Evolutionary conservation across 1,140 invertebrate genomes (phyloP), one percentile per base, ranked within the genome.

Genomic region (Macrobrachium rosenbergii): DNA sequence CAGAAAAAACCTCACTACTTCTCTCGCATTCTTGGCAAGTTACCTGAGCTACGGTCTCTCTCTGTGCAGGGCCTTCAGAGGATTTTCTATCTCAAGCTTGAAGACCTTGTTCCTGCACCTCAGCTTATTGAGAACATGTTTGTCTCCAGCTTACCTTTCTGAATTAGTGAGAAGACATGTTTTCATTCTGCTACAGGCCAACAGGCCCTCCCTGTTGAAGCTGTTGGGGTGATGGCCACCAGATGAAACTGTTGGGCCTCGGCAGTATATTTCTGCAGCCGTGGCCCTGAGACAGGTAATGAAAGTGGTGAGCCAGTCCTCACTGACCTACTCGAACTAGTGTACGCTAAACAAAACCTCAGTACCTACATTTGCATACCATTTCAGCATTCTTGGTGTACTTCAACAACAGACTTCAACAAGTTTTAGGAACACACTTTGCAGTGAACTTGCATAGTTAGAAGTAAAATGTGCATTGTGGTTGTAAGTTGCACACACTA

Each of bases 101-200:
- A 98, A 92, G 97, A 98, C 92, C 93, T 98, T 89, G 97, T 98
- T 75, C 96, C 96, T 11, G 96, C 97, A 63, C 97, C 98, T 28
- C 96, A 97, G 0, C 94, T 97, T 87, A 98, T 99, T 90, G 97
- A 98, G 92, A 97, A 96, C 90, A 96, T 98, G 96, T 98, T 98
- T 92, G 96, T 97, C 89, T 96, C 97, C 90, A 98, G 96, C 93
- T 93, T 99, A 91, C 97, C 98, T 78, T 99, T 98, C 92, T 98
- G 95, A 92, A 82, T 82, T 76, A 28, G 21, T 69, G 23, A 69
- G 85, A 73, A 67, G 73, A 63, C 72, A 58, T 60, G 88, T 86
- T 72, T 86, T 82, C 62, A 81, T 62, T 43, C 45, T 79, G 79
- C 23, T 28, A 63, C 69, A 72, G 73, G 72, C 59, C 81, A 78